These are phyloP conservation scores for Ganaspis sp. DNA, from an alignment of 1,140 invertebrate genomes.

Conservation along the genomic window DNA sequence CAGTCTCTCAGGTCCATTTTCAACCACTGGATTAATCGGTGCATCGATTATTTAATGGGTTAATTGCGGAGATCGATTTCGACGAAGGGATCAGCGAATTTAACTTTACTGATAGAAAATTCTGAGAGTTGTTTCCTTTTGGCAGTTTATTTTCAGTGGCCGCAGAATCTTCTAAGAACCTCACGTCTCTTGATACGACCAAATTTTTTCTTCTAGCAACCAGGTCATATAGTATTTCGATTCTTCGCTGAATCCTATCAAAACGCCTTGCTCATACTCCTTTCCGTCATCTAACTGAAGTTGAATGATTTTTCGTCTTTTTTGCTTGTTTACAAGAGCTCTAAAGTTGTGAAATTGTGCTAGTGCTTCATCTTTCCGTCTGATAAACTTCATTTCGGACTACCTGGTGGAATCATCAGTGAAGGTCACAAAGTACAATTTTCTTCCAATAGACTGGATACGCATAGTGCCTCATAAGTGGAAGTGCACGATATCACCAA, in stretches of 20 bases:
- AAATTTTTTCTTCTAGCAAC: conserved; percentile 46
- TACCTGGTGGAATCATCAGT: conserved; percentile 72
- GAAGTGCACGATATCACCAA: conserved; percentile 63
- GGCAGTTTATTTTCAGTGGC: not conserved
- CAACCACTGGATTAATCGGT: too few species aligned
- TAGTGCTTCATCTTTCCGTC: conserved; percentile 66
- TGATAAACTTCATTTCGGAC: conserved; percentile 66
- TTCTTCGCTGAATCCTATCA: conserved; percentile 56
- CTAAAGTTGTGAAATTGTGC: conserved; percentile 50
- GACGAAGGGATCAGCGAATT: too few species aligned
- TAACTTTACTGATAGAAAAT: too few species aligned
- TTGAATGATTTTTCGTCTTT: conserved; percentile 50
- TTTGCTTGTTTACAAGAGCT: conserved; percentile 64
- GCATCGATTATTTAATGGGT: too few species aligned
- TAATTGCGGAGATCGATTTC: too few species aligned
- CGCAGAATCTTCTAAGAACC: conserved; percentile 43
- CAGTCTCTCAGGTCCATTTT: conserved; percentile 5
- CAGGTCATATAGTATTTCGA: conserved; percentile 56
- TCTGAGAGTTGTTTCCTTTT: not conserved
- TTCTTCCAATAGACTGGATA: conserved; percentile 58
- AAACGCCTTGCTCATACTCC: conserved; percentile 61
- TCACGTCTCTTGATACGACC: conserved; percentile 53
- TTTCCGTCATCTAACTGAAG: conserved; percentile 70
- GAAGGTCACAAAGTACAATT: conserved; percentile 69
- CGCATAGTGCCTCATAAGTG: conserved; percentile 74